Conservation (phyloP, 2,888 invertebrate species). For the Xestia c-nigrum region DNA sequence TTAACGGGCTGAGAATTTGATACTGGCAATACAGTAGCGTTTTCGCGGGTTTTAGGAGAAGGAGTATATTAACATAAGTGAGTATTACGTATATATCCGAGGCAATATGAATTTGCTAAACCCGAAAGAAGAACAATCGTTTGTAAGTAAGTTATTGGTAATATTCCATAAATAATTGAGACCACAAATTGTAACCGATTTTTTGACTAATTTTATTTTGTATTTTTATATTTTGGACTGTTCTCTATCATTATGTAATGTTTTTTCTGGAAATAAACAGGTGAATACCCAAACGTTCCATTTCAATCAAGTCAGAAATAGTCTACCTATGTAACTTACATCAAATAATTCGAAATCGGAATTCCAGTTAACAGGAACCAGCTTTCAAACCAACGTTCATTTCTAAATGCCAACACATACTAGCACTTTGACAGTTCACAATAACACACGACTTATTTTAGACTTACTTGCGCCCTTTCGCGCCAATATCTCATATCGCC, state of each 20-base stretch:
- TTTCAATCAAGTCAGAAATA: constrained; percentile 29
- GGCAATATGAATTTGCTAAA: neutral
- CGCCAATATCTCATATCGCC: constrained; percentile 69
- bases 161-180: neutral
- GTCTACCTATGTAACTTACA: neutral
- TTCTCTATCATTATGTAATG: neutral
- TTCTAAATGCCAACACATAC: constrained; percentile 36
- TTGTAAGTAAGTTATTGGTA: neutral
- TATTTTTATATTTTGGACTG: neutral
- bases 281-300: neutral
- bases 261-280: neutral
- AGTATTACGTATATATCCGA: neutral
- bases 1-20: constrained; percentile 11
- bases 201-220: neutral
- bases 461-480: constrained; percentile 51
- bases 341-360: constrained; percentile 18
- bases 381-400: constrained; percentile 20
- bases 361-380: constrained; percentile 37
- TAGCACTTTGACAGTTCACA: constrained; percentile 46
- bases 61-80: neutral
- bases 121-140: neutral
- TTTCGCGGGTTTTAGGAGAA: neutral
- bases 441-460: constrained; percentile 52
- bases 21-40: neutral
- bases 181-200: neutral